Conservation (phyloP, 2,888 invertebrate genomes). For the Netelia fuscicornis region DNA sequence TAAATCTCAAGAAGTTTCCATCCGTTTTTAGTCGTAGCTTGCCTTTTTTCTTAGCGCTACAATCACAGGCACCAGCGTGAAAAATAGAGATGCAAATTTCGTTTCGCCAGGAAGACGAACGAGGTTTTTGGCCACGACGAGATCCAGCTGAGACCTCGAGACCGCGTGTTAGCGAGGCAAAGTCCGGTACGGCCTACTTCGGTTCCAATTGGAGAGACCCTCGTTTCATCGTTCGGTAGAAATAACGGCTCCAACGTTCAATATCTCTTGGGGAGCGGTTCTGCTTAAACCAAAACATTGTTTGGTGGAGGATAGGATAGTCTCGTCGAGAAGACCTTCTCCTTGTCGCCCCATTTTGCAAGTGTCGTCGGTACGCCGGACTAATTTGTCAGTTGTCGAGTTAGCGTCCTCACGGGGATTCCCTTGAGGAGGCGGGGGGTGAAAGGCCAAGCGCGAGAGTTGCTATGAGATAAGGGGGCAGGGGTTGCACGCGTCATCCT, state of each 20-base stretch:
- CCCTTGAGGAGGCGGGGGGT: constrained; percentile 69
- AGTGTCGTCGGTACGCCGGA: constrained; percentile 84
- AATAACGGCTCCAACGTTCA: neutral
- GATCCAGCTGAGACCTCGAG: constrained; percentile 56
- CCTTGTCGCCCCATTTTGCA: constrained; percentile 84
- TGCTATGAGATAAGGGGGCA: constrained; percentile 51
- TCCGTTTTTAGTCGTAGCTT: neutral
- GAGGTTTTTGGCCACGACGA: constrained; percentile 37
- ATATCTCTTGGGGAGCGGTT: constrained; percentile 47
- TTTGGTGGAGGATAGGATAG: constrained; percentile 48
- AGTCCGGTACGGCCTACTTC: constrained; percentile 65
- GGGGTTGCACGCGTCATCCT: constrained; percentile 58
- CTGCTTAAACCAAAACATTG: constrained; percentile 77
- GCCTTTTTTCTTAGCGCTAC: neutral
- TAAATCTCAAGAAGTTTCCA: constrained; percentile 43
- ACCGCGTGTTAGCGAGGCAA: constrained; percentile 26
- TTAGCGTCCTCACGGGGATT: constrained; percentile 84
- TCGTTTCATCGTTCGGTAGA: constrained; percentile 46
- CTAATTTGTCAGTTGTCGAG: constrained; percentile 85
- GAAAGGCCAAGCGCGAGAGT: constrained; percentile 48
- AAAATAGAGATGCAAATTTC: constrained; percentile 64
- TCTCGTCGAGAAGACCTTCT: constrained; percentile 68
- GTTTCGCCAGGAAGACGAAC: constrained; percentile 39
- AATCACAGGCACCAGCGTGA: constrained; percentile 12
- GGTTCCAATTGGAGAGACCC: constrained; percentile 63